phyloP scores from a whole-genome alignment of 2,797 vertebrate species.

The Discoglossus pictus region DNA sequence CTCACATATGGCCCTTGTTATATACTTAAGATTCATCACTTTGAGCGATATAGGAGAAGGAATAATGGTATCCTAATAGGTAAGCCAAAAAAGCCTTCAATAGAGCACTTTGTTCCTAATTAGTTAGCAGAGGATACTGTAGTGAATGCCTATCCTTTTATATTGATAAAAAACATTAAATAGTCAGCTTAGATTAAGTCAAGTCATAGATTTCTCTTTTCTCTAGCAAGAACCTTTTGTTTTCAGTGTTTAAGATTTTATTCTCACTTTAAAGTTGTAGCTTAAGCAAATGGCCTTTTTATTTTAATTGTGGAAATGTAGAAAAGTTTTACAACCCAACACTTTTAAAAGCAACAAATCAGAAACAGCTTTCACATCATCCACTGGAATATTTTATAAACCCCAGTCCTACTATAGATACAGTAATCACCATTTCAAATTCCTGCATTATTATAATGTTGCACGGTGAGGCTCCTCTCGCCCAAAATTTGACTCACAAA shows the following conservation, averaged over 20 bases:
- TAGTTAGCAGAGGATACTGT: conserved; percentile 49
- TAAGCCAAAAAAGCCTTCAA: conserved; percentile 56
- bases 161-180: conserved; percentile 61
- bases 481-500: no score
- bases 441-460: no score
- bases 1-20: conserved; percentile 49
- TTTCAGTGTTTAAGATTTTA: conserved; percentile 24
- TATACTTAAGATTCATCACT: conserved; percentile 62
- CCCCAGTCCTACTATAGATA: no score
- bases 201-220: conserved; percentile 58
- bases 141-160: conserved; percentile 47
- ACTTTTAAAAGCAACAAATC: no score
- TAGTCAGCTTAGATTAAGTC: conserved; percentile 53
- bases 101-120: conserved; percentile 55
- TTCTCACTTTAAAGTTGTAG: no score
- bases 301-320: no score
- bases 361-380: no score
- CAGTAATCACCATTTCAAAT: no score
- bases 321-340: no score
- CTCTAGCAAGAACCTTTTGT: conserved; percentile 51
- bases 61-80: conserved; percentile 59
- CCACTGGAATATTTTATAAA: no score
- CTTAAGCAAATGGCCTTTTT: no score
- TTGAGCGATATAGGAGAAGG: conserved; percentile 59
- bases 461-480: no score